Evolutionary conservation across 1,140 invertebrate species (phyloP), one percentile per base, ranked within the genome.

Genomic region (Triops cancriformis): DNA sequence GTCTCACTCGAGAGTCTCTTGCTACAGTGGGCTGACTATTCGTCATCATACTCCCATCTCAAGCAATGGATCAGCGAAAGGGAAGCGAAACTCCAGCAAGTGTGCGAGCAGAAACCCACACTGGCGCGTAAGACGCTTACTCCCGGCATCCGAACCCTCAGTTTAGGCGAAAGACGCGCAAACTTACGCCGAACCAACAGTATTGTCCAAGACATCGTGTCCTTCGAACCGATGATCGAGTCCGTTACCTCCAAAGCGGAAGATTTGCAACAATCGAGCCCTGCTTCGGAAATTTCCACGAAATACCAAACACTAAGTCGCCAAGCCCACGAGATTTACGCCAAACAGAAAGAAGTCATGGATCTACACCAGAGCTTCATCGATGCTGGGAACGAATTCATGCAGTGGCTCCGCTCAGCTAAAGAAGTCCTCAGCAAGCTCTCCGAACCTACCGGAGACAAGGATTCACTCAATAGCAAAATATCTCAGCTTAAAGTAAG

Each of bases 61-160:
- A 91, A 96, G 83, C 93, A 96, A 87, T 97, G 96, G 95, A 94
- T 98, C n/a, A 92, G 90, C 45, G 96, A 98, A 81, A 89, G 95
- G 80, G 95, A 98, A 85, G 92, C 93, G 0, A 95, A 97, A 86
- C 84, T 98, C n/a, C 94, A 96, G 86, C 92, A 97, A 87, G 93
- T 96, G 12, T 93, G 92, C 83, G 94, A 94, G 82, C 91, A 92
- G 80, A 94, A 93, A 84, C 88, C 83, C 77, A 75, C 80, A 0
- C 79, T 73, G 51, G 64, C 75, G 23, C 83, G 81, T 78, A 82
- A 80, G 42, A 73, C 77, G 18, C 86, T 87, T 31, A 88, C 89
- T 12, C 82, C 82, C n/a, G 92, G 92, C 43, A 85, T 94, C 1
- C 92, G 91, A 80, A 90, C 91, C 12, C 84, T 94, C 26, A 92